Percentiles rank a stretch among this genome's conserved stretches.
Conservation (phyloP, 2,797 vertebrate species). For the Etheostoma perlongum region DNA sequence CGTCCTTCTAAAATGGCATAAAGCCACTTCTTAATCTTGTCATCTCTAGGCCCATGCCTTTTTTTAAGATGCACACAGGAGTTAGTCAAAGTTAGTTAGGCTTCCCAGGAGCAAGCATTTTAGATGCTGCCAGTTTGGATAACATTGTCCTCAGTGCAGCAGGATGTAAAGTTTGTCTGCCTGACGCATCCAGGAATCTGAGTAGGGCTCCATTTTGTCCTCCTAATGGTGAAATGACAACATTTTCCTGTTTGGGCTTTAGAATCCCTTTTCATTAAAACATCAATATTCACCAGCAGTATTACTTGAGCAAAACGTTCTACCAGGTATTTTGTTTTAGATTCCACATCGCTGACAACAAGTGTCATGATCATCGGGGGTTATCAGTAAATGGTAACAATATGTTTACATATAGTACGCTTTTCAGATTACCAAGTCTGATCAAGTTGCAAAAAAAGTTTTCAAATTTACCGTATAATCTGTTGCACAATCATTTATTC, state of each 20-base stretch:
- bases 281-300: constrained; percentile 79
- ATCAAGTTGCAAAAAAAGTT: constrained; percentile 39
- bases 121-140: constrained; percentile 68
- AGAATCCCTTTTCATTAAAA: constrained; percentile 52
- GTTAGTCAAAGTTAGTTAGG: constrained; percentile 68
- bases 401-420: constrained; percentile 70
- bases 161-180: constrained; percentile 53
- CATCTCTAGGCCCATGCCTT: constrained; percentile 74
- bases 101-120: constrained; percentile 65
- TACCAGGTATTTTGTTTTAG: constrained; percentile 72
- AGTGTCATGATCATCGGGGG: constrained; percentile 30
- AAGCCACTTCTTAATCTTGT: constrained; percentile 73
- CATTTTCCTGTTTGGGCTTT: constrained; percentile 45
- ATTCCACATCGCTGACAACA: constrained; percentile 36
- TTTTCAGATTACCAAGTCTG: constrained; percentile 49
- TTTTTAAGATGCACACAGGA: constrained; percentile 65
- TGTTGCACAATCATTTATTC: constrained; percentile 65
- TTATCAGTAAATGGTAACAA: constrained; percentile 45
- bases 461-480: constrained; percentile 50
- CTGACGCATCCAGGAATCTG: constrained; percentile 59
- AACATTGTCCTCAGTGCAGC: constrained; percentile 57
- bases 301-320: constrained; percentile 62
- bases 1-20: constrained; percentile 74
- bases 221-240: constrained; percentile 46
- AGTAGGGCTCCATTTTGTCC: constrained; percentile 64